Base-by-base conservation (phyloP, 2,113 vertebrate species). In the Solenodon paradoxus region DNA sequence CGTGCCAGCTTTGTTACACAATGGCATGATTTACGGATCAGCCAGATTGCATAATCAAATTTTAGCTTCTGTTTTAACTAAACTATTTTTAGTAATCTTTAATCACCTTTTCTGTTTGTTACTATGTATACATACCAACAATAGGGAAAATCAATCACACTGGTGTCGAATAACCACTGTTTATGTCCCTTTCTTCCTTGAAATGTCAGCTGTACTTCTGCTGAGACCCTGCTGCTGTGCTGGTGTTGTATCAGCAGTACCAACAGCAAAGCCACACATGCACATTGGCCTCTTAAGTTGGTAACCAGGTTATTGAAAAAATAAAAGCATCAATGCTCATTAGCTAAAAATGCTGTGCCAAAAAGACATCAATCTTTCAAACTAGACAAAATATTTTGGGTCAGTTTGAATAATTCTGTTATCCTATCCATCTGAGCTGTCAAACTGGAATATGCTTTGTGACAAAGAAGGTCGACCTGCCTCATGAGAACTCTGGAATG, bases 81-180 rank as follows among this genome's bases (percentile, higher is more conserved):
- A 88, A 59, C 82, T 72, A 9, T 61, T 61, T 61, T 61, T 24
- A 7, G 57, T 61, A 19, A 61, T 26, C 20, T 3, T 22, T 61
- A 26, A 20, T 9, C 5, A 51, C 71, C 80, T 96, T 79, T 96
- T 78, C 90, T 20, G 57, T 86, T 90, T 59, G 77, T 72, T 80
- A 35, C 77, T 69, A 15, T 30, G 40, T 3, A 47, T 16, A 42
- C 7, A n/a, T 59, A 57, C 22, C 55, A 66, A 92, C 45, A 61
- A 88, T 12, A 95, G 3, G 24, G 7, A 45, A 83, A 90, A n/a
- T 83, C 84, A 64, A 53, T 72, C 24, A 89, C 17, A 49, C 59
- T 22, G 3, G 9, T 47, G 40, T 4, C 35, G 82, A 93, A 77
- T 59, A 11, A 28, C 28, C 82, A 42, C 75, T 51, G 45, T 53